Base-by-base conservation (phyloP, 2,113 vertebrate species). In the Prochilodus magdalenae region DNA sequence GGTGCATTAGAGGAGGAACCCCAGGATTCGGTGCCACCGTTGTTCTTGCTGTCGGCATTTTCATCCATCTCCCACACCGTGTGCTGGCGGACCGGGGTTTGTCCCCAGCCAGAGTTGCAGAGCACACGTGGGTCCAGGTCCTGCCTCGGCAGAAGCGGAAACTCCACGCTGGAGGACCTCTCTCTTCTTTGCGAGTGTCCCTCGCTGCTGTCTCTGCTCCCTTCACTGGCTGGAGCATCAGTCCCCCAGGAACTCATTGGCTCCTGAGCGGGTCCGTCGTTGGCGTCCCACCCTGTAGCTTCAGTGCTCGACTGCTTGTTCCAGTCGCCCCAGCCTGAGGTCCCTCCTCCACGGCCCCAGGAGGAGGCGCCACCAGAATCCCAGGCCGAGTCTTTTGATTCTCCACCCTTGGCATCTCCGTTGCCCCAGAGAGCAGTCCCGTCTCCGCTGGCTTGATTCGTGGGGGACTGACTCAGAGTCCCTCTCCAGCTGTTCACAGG, bases 51-150 rank as follows among this genome's bases (percentile, higher is more conserved):
- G 85, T 97, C 95, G 40, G 94, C 91, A 86, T 89, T 95, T 91
- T 97, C 96, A 91, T 99, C 97, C 94, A 98, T 97, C 93, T 99
- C 97, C 98, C 98, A 99, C 86, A 96, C 95, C 88, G 96, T 99
- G 93, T 99, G 97, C 90, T 99, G 98, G 87, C 96, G 95, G 65
- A 99, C 97, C 49, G 98, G 98, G 83, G 97, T 98, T 93, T 99
- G 98, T 86, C 98, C 98, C 98, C 98, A 99, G 51, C 98, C 98
- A 0, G 95, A 94, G 88, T 99, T 99, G 89, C 95, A 97, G 88
- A 99, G 93, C 84, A 99, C 98, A 85, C 96, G 93, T 30, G 97
- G 98, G 91, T 99, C 98, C 80, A 99, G 94, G 86, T 99, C 98
- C 75, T 93, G 96, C 88, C 96, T 95, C 83, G 97, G 97, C 90